A percentile compares a stretch with the other conserved stretches of the same genome.
Conservation (phyloP, 2,113 vertebrate genomes). For the Hiodon tergisus region DNA sequence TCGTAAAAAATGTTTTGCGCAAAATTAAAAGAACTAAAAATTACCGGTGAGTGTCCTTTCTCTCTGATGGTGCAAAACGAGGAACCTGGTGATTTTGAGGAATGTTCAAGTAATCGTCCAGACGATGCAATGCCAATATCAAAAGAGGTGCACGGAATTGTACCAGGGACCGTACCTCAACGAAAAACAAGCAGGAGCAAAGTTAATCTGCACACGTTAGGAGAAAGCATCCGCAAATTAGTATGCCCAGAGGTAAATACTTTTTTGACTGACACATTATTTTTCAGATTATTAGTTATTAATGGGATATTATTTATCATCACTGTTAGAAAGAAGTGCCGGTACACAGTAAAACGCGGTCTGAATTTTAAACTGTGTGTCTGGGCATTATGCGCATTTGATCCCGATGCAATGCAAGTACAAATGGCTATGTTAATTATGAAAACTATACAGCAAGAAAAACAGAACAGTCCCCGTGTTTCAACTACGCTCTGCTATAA, state of each 20-base stretch:
- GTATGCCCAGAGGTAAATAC: slow-evolving; percentile 86
- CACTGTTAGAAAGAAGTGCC: not conserved
- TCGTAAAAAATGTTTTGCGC: slow-evolving; percentile 85
- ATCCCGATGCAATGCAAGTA: slow-evolving; percentile 2
- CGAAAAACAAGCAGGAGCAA: slow-evolving; percentile 77
- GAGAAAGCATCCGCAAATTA: slow-evolving; percentile 90
- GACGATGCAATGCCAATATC: slow-evolving; percentile 63
- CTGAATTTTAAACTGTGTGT: slow-evolving; percentile 23
- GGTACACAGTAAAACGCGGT: slow-evolving; percentile 13
- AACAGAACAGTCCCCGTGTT: not conserved
- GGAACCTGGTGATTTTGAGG: slow-evolving; percentile 64
- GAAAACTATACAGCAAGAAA: not conserved
- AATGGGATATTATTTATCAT: slow-evolving; percentile 4
- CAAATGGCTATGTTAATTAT: not conserved
- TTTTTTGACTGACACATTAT: not conserved
- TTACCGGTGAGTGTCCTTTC: slow-evolving; percentile 91
- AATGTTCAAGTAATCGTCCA: slow-evolving; percentile 50
- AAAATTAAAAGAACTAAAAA: slow-evolving; percentile 90
- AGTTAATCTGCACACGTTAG: slow-evolving; percentile 89
- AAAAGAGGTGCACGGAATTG: slow-evolving; percentile 65
- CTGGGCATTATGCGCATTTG: slow-evolving; percentile 13
- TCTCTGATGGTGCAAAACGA: slow-evolving; percentile 69
- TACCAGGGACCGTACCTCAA: slow-evolving; percentile 58
- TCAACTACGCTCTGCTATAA: not conserved
- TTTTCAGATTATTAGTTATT: not conserved